Evolutionary conservation across 2,888 invertebrate genomes (phyloP), one percentile per base, ranked within the genome.

Genomic region (Aphodius sticticus): DNA sequence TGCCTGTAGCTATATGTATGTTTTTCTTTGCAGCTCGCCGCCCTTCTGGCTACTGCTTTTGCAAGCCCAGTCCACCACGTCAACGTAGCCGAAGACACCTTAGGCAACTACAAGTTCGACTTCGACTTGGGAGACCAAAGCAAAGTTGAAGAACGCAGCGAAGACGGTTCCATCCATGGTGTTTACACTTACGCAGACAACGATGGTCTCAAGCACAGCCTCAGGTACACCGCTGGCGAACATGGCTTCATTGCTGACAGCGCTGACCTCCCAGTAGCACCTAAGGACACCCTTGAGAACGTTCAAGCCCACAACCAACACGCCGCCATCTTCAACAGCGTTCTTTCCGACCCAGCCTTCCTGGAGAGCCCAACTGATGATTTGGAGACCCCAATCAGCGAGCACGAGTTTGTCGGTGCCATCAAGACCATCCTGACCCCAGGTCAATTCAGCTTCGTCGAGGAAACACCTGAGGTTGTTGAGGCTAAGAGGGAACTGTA

Each of bases 241-340:
- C 76, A 83, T 9, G 85, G 85, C 6, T 84, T 83, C 77, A 76
- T 79, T 15, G 82, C 83, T 9, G 37, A 81, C 6, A 81, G 84
- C 6, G 79, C 81, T 78, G 83, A 83, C 76, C 38, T 84, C 69
- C 85, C 84, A 9, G 80, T 82, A 12, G 81, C 83, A 69, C 85
- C 85, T 6, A 71, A 76, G 16, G 86, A 86, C 36, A 85, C 85
- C 6, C 83, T 84, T 1, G 86, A 87, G 82, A 85, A 86, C n/a
- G 82, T 82, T 12, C 76, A 78, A 6, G 85, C 85, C n/a, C 82
- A 83, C 70, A 82, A 83, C 15, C 80, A 82, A 9, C 85, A 85
- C 80, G 77, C 84, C 7, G 77, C 77, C 26, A 16, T 79, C 53
- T 80, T 81, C 69, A 37, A 77, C 4, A 78, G 70, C 15, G 78